A percentile compares a stretch with the other conserved stretches of the same genome.
phyloP scores from a whole-genome alignment of 2,888 invertebrate genomes.

The Rhodophaea formosa region DNA sequence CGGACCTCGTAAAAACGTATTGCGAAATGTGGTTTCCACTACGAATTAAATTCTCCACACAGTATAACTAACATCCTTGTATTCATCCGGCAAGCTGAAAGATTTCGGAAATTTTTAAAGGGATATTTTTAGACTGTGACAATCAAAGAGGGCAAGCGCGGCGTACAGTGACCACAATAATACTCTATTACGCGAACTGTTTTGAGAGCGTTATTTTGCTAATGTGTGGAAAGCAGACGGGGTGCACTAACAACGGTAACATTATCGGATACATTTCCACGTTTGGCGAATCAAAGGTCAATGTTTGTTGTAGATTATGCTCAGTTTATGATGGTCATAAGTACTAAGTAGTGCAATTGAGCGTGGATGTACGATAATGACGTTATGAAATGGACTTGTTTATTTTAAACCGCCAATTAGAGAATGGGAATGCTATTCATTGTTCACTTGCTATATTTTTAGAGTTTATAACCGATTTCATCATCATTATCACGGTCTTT shows the following conservation, averaged over 20 bases:
- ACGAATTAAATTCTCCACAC: constrained; percentile 44
- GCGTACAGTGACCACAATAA: constrained; percentile 54
- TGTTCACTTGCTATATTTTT: no score
- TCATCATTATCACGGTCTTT: no score
- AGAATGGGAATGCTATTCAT: no score
- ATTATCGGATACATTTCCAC: constrained; percentile 24
- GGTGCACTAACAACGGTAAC: constrained; percentile 37
- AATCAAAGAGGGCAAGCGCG: constrained; percentile 32
- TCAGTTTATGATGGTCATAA: neutral
- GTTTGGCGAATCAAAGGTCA: neutral
- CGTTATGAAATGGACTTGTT: no score
- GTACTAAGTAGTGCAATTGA: neutral
- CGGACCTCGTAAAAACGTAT: constrained; percentile 68
- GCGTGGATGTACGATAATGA: no score
- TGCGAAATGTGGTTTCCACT: constrained; percentile 54
- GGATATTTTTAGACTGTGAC: constrained; percentile 31
- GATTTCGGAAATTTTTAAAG: neutral
- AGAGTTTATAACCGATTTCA: no score
- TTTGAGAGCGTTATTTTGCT: constrained; percentile 54
- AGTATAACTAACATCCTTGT: constrained; percentile 23
- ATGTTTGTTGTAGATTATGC: neutral
- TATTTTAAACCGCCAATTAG: no score
- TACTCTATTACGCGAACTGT: constrained; percentile 53
- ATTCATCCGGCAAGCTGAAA: constrained; percentile 22
- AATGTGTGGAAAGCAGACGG: constrained; percentile 43